Percentiles rank a stretch among this genome's conserved stretches.
phyloP scores from a whole-genome alignment of 1,140 invertebrate species.

The Heliconius eleuchia region DNA sequence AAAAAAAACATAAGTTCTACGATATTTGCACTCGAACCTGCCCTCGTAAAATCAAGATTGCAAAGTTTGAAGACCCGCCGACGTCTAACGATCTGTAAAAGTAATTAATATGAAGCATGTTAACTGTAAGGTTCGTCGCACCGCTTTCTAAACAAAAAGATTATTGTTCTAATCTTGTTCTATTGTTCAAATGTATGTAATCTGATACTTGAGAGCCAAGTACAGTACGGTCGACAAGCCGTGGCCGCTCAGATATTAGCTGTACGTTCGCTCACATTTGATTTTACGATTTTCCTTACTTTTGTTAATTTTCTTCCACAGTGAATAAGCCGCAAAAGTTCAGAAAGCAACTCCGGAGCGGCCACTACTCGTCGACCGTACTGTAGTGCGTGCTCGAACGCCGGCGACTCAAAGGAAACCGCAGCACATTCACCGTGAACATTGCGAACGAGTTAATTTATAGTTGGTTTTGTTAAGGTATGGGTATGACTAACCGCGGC shows the following conservation, averaged over 20 bases:
- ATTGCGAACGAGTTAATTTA: constrained; percentile 38
- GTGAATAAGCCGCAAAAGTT: too few species aligned
- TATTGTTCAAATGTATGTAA: constrained; percentile 38
- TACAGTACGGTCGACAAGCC: too few species aligned
- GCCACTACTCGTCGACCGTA: too few species aligned
- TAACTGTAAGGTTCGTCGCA: constrained; percentile 27
- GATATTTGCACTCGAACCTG: neutral
- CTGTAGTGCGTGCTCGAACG: constrained; percentile 24
- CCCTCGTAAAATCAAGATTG: neutral
- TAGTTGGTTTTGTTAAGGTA: constrained; percentile 21
- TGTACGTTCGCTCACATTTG: too few species aligned
- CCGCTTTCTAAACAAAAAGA: constrained; percentile 35
- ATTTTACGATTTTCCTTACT: too few species aligned
- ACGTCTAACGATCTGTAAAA: neutral
- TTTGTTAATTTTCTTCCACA: too few species aligned
- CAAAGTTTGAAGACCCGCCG: neutral
- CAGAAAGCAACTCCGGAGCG: too few species aligned
- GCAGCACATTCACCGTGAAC: constrained; percentile 23
- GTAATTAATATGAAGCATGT: constrained; percentile 23
- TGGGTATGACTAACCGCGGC: constrained; percentile 12
- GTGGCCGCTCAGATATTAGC: too few species aligned
- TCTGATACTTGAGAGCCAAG: constrained; percentile 13
- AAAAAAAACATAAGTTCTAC: too few species aligned
- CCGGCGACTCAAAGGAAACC: constrained; percentile 33
- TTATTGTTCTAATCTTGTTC: constrained; percentile 15